Conservation (phyloP, 2,113 vertebrate genomes). For the Oplegnathus fasciatus region DNA sequence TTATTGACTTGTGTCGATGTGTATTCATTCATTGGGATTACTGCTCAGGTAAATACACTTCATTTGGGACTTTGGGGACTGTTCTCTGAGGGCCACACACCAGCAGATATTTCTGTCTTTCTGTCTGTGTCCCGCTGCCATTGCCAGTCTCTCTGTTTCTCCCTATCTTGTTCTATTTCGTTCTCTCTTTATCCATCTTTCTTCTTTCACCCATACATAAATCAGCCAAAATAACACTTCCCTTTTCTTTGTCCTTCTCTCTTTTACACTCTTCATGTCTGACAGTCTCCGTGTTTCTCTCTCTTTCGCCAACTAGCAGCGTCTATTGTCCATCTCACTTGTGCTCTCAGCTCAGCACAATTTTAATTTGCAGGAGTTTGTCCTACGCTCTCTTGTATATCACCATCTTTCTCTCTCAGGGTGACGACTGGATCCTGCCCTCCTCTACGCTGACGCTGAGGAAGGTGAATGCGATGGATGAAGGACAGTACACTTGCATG, state of each 20-base stretch:
- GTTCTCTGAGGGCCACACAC: slow-evolving; percentile 23
- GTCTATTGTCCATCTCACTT: background rate
- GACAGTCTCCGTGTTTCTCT: background rate
- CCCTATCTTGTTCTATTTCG: background rate
- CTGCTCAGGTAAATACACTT: slow-evolving; percentile 72
- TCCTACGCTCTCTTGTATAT: slow-evolving; percentile 1
- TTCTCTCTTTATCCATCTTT: background rate
- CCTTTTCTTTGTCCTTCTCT: background rate
- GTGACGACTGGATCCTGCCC: slow-evolving; percentile 81
- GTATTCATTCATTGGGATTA: slow-evolving; percentile 69
- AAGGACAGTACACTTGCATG: slow-evolving; percentile 82
- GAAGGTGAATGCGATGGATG: slow-evolving; percentile 65
- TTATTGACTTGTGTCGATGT: slow-evolving; percentile 74
- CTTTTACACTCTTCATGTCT: background rate
- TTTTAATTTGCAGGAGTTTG: slow-evolving; percentile 35
- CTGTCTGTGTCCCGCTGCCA: slow-evolving; percentile 15
- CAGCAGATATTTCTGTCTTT: slow-evolving; percentile 27
- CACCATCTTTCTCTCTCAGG: slow-evolving; percentile 68
- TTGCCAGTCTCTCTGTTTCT: slow-evolving; percentile 25
- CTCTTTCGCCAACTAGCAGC: background rate
- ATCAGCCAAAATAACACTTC: slow-evolving; percentile 23
- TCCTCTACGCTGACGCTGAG: slow-evolving; percentile 75
- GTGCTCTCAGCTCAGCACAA: slow-evolving; percentile 12
- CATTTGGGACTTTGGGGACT: slow-evolving; percentile 39
- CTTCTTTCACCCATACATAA: background rate